Conservation (phyloP, 1,140 invertebrate genomes). For the Leucophenga varia region DNA sequence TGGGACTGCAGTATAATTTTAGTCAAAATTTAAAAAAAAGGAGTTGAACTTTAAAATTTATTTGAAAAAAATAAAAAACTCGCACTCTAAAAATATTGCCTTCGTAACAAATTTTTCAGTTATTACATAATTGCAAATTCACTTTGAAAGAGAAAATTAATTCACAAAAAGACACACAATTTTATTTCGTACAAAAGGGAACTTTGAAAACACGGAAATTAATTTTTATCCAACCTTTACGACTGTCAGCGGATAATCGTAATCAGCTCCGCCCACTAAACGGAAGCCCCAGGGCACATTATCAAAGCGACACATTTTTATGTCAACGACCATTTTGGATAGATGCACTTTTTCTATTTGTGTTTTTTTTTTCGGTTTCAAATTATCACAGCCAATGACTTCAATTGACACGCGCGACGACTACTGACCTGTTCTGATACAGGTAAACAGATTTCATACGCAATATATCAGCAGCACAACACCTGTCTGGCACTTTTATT, state of each 20-base stretch:
- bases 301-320: conserved; percentile 66
- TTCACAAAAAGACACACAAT: not conserved
- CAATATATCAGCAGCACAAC: no score
- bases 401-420: no score
- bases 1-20: no score
- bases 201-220: not conserved
- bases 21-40: no score
- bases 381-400: no score
- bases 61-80: no score
- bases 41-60: no score
- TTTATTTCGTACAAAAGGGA: no score
- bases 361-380: conserved; percentile 3
- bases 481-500: no score
- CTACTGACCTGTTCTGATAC: no score
- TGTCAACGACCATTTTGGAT: conserved; percentile 58
- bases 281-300: conserved; percentile 84
- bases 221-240: conserved; percentile 67
- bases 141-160: not conserved
- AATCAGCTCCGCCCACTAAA: conserved; percentile 81
- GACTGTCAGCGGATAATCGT: conserved; percentile 76
- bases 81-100: no score
- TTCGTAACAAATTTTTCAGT: not conserved
- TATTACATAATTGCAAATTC: not conserved
- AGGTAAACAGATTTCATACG: no score
- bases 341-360: not conserved